Base-by-base conservation (phyloP, 2,888 invertebrate genomes). In the Drosophila paramelanica region DNA sequence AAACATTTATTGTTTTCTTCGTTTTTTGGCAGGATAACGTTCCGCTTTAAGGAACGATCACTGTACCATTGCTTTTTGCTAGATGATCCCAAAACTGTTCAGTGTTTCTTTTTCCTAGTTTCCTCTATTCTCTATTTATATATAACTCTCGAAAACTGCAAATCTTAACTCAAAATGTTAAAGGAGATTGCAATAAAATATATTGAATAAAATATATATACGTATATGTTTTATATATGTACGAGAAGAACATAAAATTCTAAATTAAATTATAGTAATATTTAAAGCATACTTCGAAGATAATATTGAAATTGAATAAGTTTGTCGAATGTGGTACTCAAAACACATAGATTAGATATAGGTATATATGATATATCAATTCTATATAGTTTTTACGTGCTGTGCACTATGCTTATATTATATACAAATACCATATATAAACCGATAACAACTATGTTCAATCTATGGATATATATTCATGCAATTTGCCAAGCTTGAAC, bases 401-500 rank as follows among this genome's bases (percentile, higher is more conserved):
- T 58, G 73, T 52, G 64, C 73, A 74, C 71, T 45, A 49, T 50
- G 55, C 31, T 52, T 70, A 56, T 58, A 23, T 14, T 70, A 69
- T 71, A 47, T 72, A 71, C 71, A 71, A 72, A 56, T 13, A 36
- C 4, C 36, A 36, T 39, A 39, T 51, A 61, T 67, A 75, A 64
- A 68, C 55, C 60, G 67, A 67, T 67, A 76, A 47, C 38, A 60
- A 20, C 39, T 60, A 27, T 52, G 20, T 52, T 47, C 47, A 31
- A 68, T 68, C 47, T 59, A 72, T 50, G 41, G 55, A 36, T 45
- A 36, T 51, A 46, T 55, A 31, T 61, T 49, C 43, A 72, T 76
- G 68, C 68, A 45, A 42, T 66, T 66, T 53, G 50, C 51, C 41
- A 73, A 69, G 69, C 76, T 31, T 31, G 73, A 76, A 73, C 69